These are phyloP conservation scores for Scomber colias DNA, from an alignment of 2,113 vertebrate species.

Conservation along the genomic window DNA sequence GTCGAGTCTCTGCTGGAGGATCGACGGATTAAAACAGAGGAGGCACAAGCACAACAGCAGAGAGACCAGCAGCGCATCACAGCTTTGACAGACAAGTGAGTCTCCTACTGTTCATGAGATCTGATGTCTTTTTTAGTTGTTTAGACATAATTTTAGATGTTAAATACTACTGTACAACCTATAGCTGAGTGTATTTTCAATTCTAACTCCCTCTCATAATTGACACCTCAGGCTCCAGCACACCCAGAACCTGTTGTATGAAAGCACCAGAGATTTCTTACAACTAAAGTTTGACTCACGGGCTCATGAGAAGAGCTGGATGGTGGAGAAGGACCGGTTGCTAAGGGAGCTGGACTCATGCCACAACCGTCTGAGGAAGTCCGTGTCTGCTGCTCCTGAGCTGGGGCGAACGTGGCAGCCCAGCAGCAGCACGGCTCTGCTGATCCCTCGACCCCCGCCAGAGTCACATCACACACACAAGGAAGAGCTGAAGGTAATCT, in stretches of 20 bases:
- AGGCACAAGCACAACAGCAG: slow-evolving; percentile 88
- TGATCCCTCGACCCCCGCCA: slow-evolving; percentile 53
- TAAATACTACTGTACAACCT: not conserved
- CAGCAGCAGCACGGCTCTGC: slow-evolving; percentile 33
- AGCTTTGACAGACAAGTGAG: slow-evolving; percentile 90
- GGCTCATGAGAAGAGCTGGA: slow-evolving; percentile 92
- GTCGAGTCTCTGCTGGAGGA: slow-evolving; percentile 91
- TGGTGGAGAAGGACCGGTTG: slow-evolving; percentile 93
- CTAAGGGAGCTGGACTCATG: slow-evolving; percentile 86
- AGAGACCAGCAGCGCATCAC: slow-evolving; percentile 89
- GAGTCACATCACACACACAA: slow-evolving; percentile 77
- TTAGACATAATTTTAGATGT: not conserved
- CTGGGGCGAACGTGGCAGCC: slow-evolving; percentile 25
- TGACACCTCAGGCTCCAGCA: slow-evolving; percentile 85
- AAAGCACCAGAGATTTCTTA: slow-evolving; percentile 94
- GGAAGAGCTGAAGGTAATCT: slow-evolving; percentile 88
- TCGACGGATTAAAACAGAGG: slow-evolving; percentile 88
- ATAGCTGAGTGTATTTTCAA: not conserved
- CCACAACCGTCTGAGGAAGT: slow-evolving; percentile 70
- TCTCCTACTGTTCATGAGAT: not conserved
- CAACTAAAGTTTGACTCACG: slow-evolving; percentile 91
- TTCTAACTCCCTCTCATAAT: not conserved
- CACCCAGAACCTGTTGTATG: slow-evolving; percentile 91
- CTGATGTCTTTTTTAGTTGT: not conserved
- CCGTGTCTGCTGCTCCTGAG: slow-evolving; percentile 44